Percentiles rank a stretch among this genome's conserved stretches.
These are phyloP conservation scores for Hipparchia sbordonii DNA, from an alignment of 2,888 invertebrate genomes.

Conservation along the genomic window DNA sequence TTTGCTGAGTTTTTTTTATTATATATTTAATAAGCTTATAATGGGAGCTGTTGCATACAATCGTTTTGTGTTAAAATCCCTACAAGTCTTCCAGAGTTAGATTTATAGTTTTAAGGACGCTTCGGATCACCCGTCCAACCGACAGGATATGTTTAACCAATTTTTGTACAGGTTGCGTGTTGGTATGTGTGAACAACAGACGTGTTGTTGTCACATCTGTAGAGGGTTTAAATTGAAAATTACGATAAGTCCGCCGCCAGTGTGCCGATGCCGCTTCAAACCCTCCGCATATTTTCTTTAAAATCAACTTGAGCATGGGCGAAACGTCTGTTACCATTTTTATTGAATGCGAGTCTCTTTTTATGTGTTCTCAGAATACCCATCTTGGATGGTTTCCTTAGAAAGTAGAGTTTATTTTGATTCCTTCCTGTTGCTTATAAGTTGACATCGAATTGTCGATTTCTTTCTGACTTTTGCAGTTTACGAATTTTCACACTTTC, in stretches of 20 bases:
- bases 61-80: too few relatives aligned
- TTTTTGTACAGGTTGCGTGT: neutral
- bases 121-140: neutral
- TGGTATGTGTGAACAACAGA: neutral
- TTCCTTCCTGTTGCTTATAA: neutral
- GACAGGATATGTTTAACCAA: too few relatives aligned
- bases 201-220: neutral
- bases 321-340: constrained; percentile 26
- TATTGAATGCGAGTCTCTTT: constrained; percentile 9
- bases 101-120: neutral
- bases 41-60: too few relatives aligned
- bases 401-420: constrained; percentile 15
- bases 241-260: constrained; percentile 68
- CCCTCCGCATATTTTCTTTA: constrained; percentile 62
- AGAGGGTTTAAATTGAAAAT: constrained; percentile 57
- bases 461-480: neutral
- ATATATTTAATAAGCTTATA: too few relatives aligned
- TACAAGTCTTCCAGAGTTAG: too few relatives aligned
- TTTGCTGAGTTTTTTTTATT: too few relatives aligned
- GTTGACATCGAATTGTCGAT: neutral
- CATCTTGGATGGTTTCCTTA: constrained; percentile 4
- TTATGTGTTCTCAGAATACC: constrained; percentile 14
- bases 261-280: constrained; percentile 50
- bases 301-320: constrained; percentile 48
- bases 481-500: too few relatives aligned